Conservation (phyloP, 2,888 invertebrate species). For the Chelonus formosanus region DNA sequence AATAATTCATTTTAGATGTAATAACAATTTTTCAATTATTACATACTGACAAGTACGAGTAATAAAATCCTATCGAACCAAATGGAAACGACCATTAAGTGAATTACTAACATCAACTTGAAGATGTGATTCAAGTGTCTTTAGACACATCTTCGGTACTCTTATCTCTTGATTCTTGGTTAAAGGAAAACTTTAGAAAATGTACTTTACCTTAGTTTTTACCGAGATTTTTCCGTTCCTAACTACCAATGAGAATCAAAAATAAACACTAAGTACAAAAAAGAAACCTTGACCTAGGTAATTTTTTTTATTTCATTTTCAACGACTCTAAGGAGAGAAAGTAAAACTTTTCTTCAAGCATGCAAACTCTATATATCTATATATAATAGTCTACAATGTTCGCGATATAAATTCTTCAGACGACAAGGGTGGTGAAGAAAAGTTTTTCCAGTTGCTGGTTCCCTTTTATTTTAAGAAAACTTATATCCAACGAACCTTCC, state of each 20-base stretch:
- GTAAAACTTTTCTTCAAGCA: constrained; percentile 27
- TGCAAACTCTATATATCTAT: constrained; percentile 23
- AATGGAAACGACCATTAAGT: constrained; percentile 24
- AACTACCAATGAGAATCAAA: constrained; percentile 21
- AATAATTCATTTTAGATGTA: no score
- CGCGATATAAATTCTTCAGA: constrained; percentile 27
- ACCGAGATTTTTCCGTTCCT: constrained; percentile 13
- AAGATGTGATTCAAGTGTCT: constrained; percentile 28
- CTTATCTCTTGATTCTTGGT: constrained; percentile 4
- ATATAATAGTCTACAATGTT: not conserved
- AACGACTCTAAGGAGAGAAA: constrained; percentile 23
- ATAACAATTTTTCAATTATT: not conserved
- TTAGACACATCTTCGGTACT: constrained; percentile 16
- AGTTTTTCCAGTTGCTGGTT: constrained; percentile 8
- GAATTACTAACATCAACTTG: constrained; percentile 22
- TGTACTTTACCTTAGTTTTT: constrained; percentile 20
- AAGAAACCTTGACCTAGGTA: constrained; percentile 21
- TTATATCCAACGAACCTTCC: constrained; percentile 13
- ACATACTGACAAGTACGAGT: not conserved
- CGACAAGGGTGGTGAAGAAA: constrained; percentile 10
- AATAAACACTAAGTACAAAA: constrained; percentile 10
- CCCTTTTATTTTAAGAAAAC: constrained; percentile 10
- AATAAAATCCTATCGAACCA: not conserved
- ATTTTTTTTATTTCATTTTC: constrained; percentile 5
- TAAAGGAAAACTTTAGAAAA: constrained; percentile 21